Evolutionary conservation across 2,888 invertebrate genomes (phyloP).

Genomic region (Periphyllus acericola): DNA sequence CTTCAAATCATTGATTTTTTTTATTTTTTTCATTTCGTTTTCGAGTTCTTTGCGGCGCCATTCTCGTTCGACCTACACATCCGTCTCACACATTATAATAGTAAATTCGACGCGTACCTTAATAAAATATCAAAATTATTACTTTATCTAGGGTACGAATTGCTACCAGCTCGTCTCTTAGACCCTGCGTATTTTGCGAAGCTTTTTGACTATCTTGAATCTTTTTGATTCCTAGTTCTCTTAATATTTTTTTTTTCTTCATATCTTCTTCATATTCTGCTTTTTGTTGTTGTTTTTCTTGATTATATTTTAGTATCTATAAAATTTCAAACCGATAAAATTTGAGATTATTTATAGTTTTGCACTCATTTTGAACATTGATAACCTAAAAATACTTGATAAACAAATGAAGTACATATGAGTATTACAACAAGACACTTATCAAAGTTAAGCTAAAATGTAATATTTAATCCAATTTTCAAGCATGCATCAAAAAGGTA

Average conservation of each 20-base stretch:
- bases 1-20: constrained; percentile 70
- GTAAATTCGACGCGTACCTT: background rate
- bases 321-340: background rate
- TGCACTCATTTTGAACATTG: background rate
- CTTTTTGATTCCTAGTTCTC: constrained; percentile 73
- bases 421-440: background rate
- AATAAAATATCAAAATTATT: constrained; percentile 17
- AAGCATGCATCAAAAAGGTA: no score
- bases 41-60: constrained; percentile 76
- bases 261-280: constrained; percentile 71
- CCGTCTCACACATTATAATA: background rate
- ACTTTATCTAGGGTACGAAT: constrained; percentile 71
- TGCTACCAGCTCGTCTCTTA: constrained; percentile 71
- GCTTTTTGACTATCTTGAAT: constrained; percentile 70
- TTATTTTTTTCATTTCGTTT: constrained; percentile 70
- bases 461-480: no score
- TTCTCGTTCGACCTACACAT: constrained; percentile 73
- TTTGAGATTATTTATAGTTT: background rate
- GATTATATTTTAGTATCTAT: constrained; percentile 73
- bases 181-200: constrained; percentile 69
- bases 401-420: background rate
- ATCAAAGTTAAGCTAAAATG: background rate
- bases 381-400: background rate
- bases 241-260: constrained; percentile 71
- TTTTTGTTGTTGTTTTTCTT: constrained; percentile 74